phyloP scores from a whole-genome alignment of 2,113 vertebrate species.

The Heterotilapia buettikoferi region DNA sequence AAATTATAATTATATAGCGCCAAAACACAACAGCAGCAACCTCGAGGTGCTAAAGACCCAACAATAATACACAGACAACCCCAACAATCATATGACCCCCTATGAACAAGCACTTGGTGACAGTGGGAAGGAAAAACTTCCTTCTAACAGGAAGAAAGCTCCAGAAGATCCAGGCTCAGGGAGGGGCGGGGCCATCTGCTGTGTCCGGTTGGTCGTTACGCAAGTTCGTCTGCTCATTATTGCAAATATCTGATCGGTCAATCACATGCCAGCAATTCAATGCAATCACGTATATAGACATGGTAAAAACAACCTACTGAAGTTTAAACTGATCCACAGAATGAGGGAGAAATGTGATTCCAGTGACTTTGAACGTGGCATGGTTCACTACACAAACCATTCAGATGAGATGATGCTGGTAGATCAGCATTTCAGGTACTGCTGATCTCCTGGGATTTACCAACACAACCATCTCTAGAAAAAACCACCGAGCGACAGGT shows the following conservation, averaged over 20 bases:
- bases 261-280: neutral
- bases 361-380: neutral
- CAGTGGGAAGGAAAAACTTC: rapidly evolving
- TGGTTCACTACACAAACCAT: neutral
- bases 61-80: too few relatives aligned
- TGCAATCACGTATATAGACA: rapidly evolving
- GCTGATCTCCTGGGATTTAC: neutral
- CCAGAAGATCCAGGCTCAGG: rapidly evolving
- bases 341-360: neutral
- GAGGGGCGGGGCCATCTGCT: neutral
- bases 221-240: neutral
- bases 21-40: too few relatives aligned
- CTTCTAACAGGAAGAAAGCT: neutral
- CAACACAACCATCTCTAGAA: neutral
- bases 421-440: neutral
- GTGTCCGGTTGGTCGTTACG: rapidly evolving
- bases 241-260: neutral
- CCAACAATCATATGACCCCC: too few relatives aligned
- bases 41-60: too few relatives aligned
- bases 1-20: neutral
- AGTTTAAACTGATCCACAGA: neutral
- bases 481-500: neutral
- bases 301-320: neutral
- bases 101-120: neutral
- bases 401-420: neutral